These are phyloP conservation scores for Rhamphomyia laevipes DNA, from an alignment of 2,888 invertebrate species.

Conservation along the genomic window DNA sequence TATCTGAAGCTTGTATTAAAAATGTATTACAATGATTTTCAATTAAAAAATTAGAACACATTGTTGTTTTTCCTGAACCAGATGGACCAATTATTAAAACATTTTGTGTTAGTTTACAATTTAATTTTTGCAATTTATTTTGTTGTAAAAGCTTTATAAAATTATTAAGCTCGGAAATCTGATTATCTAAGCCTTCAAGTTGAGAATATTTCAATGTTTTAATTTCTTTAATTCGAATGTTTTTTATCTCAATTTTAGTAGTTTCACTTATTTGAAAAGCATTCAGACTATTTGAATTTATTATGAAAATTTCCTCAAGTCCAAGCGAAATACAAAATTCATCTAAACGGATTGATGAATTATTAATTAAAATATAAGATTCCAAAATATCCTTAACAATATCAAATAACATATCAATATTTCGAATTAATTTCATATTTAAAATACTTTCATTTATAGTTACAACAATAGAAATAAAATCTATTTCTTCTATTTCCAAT, in stretches of 20 bases:
- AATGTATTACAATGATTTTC: conserved; percentile 39
- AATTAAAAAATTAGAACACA: conserved; percentile 40
- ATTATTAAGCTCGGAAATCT: conserved; percentile 21
- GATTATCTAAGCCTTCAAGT: conserved; percentile 21
- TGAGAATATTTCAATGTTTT: conserved; percentile 8
- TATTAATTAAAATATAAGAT: too few relatives aligned
- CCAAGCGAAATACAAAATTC: neutral
- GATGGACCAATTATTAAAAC: conserved; percentile 39
- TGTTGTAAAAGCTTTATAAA: conserved; percentile 25
- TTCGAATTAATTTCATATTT: too few relatives aligned
- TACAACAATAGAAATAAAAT: too few relatives aligned
- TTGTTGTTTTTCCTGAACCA: conserved; percentile 47
- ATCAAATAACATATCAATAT: too few relatives aligned
- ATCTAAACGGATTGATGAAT: neutral
- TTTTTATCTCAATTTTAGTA: conserved; percentile 19
- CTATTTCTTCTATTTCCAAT: too few relatives aligned
- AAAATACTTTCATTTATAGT: too few relatives aligned
- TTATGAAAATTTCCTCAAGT: conserved; percentile 1
- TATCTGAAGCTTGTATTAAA: conserved; percentile 35
- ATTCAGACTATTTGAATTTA: neutral
- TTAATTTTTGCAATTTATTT: conserved; percentile 25
- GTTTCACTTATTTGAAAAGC: conserved; percentile 9
- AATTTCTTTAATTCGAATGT: conserved; percentile 16
- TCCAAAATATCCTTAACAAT: too few relatives aligned
- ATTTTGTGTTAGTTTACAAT: conserved; percentile 22